Evolutionary conservation across 2,888 invertebrate species (phyloP), one percentile per base, ranked within the genome.

Genomic region (Abrostola tripartita): DNA sequence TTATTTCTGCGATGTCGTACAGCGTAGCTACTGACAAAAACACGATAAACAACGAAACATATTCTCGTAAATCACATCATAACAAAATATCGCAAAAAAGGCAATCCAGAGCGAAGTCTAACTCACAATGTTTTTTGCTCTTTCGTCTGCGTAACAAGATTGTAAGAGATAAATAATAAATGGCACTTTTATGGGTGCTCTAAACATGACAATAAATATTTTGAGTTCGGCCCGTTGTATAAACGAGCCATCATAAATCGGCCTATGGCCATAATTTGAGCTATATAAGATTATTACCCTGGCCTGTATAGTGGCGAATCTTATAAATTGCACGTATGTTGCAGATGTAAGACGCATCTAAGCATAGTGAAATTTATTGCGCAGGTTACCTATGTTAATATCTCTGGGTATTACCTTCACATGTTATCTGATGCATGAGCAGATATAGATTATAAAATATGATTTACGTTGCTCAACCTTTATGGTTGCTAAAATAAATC

Each of bases 181-280:
- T 76, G 52, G 44, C 60, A 52, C 36, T 58, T 79, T 79, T 73
- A 77, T 77, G 55, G 73, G 60, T 67, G 73, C 68, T 72, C 51
- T 52, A 56, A 63, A 69, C 67, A 72, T 65, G 69, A 76, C 69
- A 62, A 65, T 77, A 76, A 77, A 79, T 79, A 79, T 72, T 79
- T 79, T 64, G 79, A 61, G 56, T 73, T 60, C 61, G 63, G 51
- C 56, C 68, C 60, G 54, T 65, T 63, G 65, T 65, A 65, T 57
- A 70, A 64, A 69, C 59, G 47, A 50, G 36, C 54, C 40, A 49
- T 52, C 64, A 73, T 79, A 76, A 79, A 79, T 79, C 59, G 60
- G 60, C 36, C n/a, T 47, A 44, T 9, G 36, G 52, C 37, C 53
- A 51, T 77, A 57, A 72, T 64, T 71, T 62, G 64, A 55, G 53